Conservation (phyloP, 2,888 invertebrate species). For the Cybosia mesomella region DNA sequence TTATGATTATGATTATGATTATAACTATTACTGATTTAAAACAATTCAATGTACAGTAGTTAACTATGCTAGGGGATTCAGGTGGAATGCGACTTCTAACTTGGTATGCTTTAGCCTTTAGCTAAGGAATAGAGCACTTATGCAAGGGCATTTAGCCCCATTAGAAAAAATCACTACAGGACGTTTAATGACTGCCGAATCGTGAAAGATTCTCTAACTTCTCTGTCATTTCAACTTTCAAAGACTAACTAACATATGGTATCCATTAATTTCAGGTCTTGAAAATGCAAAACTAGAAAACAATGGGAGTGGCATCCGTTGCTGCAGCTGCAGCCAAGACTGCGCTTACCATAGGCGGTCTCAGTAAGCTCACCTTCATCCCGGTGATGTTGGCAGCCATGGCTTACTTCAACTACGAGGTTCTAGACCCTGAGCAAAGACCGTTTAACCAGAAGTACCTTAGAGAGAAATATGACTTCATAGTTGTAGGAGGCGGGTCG, state of each 20-base stretch:
- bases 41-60: neutral
- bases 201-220: too few species aligned
- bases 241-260: neutral
- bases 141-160: neutral
- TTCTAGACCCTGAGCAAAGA: conserved; percentile 94
- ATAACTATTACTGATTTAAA: neutral
- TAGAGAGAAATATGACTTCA: conserved; percentile 92
- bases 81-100: neutral
- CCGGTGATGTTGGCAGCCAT: conserved; percentile 92
- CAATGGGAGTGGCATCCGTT: conserved; percentile 78
- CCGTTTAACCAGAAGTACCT: conserved; percentile 90
- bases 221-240: neutral
- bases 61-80: neutral
- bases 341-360: conserved; percentile 90
- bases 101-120: too few species aligned
- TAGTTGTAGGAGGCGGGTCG: conserved; percentile 94
- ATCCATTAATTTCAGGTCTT: conserved; percentile 54
- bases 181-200: too few species aligned
- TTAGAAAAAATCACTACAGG: too few species aligned
- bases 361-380: conserved; percentile 91
- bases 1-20: too few species aligned
- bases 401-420: conserved; percentile 94
- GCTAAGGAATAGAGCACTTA: too few species aligned
- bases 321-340: conserved; percentile 90
- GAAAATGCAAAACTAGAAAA: conserved; percentile 58